phyloP scores from a whole-genome alignment of 1,140 invertebrate species.

The Lerema accius region DNA sequence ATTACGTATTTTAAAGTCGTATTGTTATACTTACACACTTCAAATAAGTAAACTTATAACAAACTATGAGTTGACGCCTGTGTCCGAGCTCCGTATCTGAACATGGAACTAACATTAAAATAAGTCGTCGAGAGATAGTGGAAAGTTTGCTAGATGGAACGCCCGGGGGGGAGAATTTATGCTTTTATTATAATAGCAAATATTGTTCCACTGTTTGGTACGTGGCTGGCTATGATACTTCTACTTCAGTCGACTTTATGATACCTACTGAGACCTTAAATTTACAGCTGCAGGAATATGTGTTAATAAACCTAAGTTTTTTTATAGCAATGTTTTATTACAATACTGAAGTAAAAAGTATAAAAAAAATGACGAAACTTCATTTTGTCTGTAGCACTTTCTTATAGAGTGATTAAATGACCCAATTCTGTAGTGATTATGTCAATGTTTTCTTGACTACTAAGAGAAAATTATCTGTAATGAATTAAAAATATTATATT shows the following conservation, averaged over 20 bases:
- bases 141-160: constrained; percentile 44
- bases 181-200: constrained; percentile 34
- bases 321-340: too few relatives aligned
- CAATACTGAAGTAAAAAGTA: too few relatives aligned
- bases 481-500: too few relatives aligned
- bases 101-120: constrained; percentile 53
- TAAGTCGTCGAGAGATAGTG: constrained; percentile 39
- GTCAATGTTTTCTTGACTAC: too few relatives aligned
- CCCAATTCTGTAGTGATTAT: too few relatives aligned
- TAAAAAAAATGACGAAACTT: too few relatives aligned
- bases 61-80: constrained; percentile 37
- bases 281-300: background rate
- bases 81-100: constrained; percentile 37
- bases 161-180: constrained; percentile 31
- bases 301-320: background rate
- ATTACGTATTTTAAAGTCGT: too few relatives aligned
- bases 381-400: too few relatives aligned
- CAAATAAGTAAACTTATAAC: constrained; percentile 38
- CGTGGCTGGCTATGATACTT: constrained; percentile 24
- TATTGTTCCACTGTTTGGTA: constrained; percentile 25
- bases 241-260: constrained; percentile 26
- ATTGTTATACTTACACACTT: too few relatives aligned
- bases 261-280: background rate
- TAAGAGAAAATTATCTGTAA: too few relatives aligned
- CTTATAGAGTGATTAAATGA: too few relatives aligned